Conservation (phyloP, 2,888 invertebrate species). For the Pammene fasciana region DNA sequence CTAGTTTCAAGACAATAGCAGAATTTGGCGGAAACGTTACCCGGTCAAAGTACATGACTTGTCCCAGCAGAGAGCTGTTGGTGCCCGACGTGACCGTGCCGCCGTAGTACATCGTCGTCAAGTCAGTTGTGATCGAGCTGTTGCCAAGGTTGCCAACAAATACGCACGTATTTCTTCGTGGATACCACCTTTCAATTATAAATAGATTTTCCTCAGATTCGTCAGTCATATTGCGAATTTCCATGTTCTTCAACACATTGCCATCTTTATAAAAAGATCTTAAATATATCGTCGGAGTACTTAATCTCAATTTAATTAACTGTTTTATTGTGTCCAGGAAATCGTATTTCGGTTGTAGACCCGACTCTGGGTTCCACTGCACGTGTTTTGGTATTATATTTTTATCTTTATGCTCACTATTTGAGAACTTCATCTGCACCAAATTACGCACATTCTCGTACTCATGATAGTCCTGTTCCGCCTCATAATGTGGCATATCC, state of each 20-base stretch:
- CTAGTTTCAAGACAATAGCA: constrained; percentile 72
- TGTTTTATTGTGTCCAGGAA: constrained; percentile 82
- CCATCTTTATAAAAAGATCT: constrained; percentile 87
- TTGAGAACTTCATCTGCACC: constrained; percentile 87
- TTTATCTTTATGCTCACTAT: constrained; percentile 59
- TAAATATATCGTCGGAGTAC: constrained; percentile 89
- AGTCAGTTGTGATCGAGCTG: constrained; percentile 85
- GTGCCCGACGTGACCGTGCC: constrained; percentile 82
- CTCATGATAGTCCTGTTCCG: constrained; percentile 83
- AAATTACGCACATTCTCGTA: constrained; percentile 86
- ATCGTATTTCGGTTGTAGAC: constrained; percentile 75
- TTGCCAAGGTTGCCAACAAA: constrained; percentile 89
- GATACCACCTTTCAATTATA: constrained; percentile 90
- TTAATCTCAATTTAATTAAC: constrained; percentile 84
- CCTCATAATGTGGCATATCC: constrained; percentile 77
- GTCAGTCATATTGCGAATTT: constrained; percentile 75
- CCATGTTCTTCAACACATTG: constrained; percentile 85
- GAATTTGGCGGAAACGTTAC: constrained; percentile 74
- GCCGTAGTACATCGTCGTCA: constrained; percentile 90
- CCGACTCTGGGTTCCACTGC: constrained; percentile 86
- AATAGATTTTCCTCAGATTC: constrained; percentile 86
- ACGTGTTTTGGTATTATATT: constrained; percentile 66
- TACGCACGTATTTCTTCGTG: constrained; percentile 89
- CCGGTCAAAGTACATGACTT: constrained; percentile 72
- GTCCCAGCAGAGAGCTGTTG: constrained; percentile 66